Percentiles rank a stretch among this genome's conserved stretches.
These are phyloP conservation scores for Xestobium rufovillosum DNA, from an alignment of 2,888 invertebrate genomes.

Conservation along the genomic window DNA sequence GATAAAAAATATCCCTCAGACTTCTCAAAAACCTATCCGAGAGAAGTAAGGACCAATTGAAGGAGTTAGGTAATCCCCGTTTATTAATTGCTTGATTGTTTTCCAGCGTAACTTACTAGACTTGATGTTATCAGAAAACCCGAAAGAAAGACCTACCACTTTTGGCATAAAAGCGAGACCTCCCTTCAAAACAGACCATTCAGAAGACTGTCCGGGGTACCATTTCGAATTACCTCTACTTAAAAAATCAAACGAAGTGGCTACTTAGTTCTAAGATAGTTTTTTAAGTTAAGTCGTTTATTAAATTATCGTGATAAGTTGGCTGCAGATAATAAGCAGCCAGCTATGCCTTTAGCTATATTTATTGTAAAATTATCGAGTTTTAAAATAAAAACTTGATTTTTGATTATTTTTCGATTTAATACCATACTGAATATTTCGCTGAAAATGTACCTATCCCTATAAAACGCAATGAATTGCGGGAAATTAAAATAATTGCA, in stretches of 20 bases:
- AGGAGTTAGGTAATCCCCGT: slow-evolving; percentile 6
- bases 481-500: too few species aligned
- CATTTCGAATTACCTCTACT: slow-evolving; percentile 48
- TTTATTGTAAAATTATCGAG: too few species aligned
- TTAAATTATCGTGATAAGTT: too few species aligned
- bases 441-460: too few species aligned
- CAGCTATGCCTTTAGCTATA: too few species aligned
- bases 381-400: too few species aligned
- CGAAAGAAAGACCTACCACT: slow-evolving; percentile 67
- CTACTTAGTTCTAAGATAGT: too few species aligned
- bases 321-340: too few species aligned
- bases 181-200: slow-evolving; percentile 47
- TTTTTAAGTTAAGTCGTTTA: too few species aligned
- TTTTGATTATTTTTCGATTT: too few species aligned
- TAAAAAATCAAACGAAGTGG: slow-evolving; percentile 4
- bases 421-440: too few species aligned
- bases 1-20: slow-evolving; percentile 60
- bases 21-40: slow-evolving; percentile 56
- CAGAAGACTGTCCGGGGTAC: slow-evolving; percentile 38
- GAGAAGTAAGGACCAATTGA: slow-evolving; percentile 53
- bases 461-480: too few species aligned
- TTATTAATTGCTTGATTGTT: slow-evolving; percentile 1
- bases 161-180: slow-evolving; percentile 58
- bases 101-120: slow-evolving; percentile 61
- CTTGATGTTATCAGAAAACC: slow-evolving; percentile 69